Evolutionary conservation across 2,113 vertebrate genomes (phyloP), one percentile per base, ranked within the genome.

Genomic region (Garra rufa): DNA sequence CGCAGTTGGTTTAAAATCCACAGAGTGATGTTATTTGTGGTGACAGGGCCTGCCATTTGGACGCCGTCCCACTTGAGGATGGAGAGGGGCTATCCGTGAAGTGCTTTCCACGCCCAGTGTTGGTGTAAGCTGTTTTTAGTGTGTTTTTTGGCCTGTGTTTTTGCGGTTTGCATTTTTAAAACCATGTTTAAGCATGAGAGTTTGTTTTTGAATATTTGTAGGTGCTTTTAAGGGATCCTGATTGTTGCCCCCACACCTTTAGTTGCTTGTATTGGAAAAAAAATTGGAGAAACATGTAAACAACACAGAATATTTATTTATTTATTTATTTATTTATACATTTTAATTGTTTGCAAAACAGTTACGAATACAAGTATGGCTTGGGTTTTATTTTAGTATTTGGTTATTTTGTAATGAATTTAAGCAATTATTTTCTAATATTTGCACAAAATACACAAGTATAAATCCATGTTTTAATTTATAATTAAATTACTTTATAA

Each of bases 1-100:
- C 34, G 26, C 84, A 76, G 4, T 63, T 21, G 88, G 89, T 90
- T 89, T 84, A 90, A 92, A 91, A 80, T 85, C 81, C 30, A 65
- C 55, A 10, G 77, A 76, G 21, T 55, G 43, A 74, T 63, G 80
- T 91, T 86, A 90, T 91, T 93, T 88, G 85, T 83, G 88, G 88
- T 21, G 84, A 88, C 88, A 63, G 87, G 28, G 81, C 74, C 85
- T 55, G 74, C 52, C 79, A 83, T 48, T 90, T 86, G 92, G 85
- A 70, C 7, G 74, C n/a, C 52, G 67, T 59, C 78, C 65, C 80
- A 55, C 46, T 84, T 77, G 24, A 80, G 61, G 55, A 76, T 48
- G n/a, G 61, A 50, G 44, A 34, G 41, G 15, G 21, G 38, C 24
- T 11, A 28, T 77, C 76, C 8, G n/a, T 28, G 24, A 19, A 44